Percentiles rank a stretch among this genome's conserved stretches.
Conservation (phyloP, 2,797 vertebrate species). For the Orestias chungarensis region DNA sequence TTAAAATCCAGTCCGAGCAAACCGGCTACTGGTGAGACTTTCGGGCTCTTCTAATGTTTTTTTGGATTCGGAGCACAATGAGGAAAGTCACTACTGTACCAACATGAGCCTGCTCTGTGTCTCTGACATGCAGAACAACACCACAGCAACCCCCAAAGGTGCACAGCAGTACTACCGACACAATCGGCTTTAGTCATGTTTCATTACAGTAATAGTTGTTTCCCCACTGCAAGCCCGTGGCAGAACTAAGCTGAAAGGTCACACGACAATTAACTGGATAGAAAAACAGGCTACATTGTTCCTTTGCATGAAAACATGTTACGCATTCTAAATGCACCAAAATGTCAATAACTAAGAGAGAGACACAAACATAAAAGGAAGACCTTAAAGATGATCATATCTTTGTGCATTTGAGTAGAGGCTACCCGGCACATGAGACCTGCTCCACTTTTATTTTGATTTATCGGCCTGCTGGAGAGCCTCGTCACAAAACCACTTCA, state of each 20-base stretch:
- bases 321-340: not conserved
- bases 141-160: constrained; percentile 73
- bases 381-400: not conserved
- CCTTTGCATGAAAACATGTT: not conserved
- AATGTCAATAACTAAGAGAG: not conserved
- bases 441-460: constrained; percentile 82
- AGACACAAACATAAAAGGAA: too few species aligned
- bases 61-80: constrained; percentile 51
- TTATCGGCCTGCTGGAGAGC: constrained; percentile 76
- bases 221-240: constrained; percentile 7
- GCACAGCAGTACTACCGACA: not conserved
- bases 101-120: constrained; percentile 30
- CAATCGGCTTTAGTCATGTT: constrained; percentile 12
- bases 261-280: constrained; percentile 18
- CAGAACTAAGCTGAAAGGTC: constrained; percentile 18
- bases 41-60: constrained; percentile 39
- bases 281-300: not conserved
- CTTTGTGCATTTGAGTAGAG: not conserved
- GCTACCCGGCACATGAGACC: constrained; percentile 55
- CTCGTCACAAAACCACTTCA: constrained; percentile 81
- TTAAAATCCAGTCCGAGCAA: constrained; percentile 51
- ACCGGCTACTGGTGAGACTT: constrained; percentile 48
- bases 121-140: constrained; percentile 25
- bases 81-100: constrained; percentile 48
- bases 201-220: constrained; percentile 33